Evolutionary conservation across 2,113 vertebrate species (phyloP).

Genomic region (Zapus hudsonius): DNA sequence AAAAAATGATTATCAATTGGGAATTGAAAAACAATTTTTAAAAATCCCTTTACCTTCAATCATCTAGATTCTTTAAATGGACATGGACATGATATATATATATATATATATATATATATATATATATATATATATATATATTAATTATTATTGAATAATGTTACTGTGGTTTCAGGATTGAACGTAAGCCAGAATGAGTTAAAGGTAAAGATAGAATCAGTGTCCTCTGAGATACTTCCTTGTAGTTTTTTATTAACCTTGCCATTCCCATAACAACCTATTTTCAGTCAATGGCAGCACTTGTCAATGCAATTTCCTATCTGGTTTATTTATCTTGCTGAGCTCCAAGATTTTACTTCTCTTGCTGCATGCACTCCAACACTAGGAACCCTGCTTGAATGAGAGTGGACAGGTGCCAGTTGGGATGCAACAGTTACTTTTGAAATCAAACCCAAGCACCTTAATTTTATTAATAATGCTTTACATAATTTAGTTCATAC

Average conservation of each 20-base stretch:
- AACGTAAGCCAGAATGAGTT: conserved; percentile 1
- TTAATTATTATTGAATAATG: neutral
- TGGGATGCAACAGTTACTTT: neutral
- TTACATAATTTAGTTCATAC: conserved; percentile 6
- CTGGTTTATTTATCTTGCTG: neutral
- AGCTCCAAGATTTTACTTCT: neutral
- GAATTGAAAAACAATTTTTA: neutral
- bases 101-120: neutral
- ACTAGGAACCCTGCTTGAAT: neutral
- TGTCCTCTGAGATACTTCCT: neutral
- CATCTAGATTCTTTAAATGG: neutral
- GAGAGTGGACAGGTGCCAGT: neutral
- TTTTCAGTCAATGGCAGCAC: neutral
- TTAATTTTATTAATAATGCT: neutral
- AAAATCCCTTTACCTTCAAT: conserved; percentile 16
- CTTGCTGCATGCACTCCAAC: neutral
- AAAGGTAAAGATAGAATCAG: neutral
- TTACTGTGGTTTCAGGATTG: neutral
- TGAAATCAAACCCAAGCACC: neutral
- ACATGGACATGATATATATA: no score
- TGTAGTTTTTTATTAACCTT: neutral
- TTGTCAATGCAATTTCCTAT: neutral
- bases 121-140: no score
- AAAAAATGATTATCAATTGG: neutral
- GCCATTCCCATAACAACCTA: neutral